Conservation (phyloP, 2,113 vertebrate genomes). For the Colossoma macropomum region DNA sequence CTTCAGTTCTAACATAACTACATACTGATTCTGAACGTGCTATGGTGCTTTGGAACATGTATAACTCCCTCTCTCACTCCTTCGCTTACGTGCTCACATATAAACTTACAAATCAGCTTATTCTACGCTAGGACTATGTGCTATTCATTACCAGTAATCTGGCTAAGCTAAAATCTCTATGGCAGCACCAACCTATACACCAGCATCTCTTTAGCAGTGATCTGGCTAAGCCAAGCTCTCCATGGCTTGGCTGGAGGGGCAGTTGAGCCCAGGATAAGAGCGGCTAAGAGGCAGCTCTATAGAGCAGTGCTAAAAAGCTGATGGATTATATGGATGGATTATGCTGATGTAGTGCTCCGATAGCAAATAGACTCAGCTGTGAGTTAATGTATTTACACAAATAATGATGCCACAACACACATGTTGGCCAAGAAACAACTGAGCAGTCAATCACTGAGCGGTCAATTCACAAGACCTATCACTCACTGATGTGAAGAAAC, state of each 20-base stretch:
- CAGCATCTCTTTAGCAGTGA: background rate
- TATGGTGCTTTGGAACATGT: background rate
- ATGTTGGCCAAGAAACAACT: background rate
- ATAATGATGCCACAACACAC: background rate
- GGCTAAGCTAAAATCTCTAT: background rate
- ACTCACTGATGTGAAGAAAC: no score
- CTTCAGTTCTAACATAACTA: no score
- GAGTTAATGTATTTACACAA: background rate
- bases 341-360: background rate
- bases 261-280: background rate
- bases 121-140: background rate
- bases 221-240: background rate
- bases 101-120: background rate
- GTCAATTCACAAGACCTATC: no score
- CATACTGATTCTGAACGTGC: background rate
- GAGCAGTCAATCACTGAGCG: background rate
- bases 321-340: background rate
- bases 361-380: background rate
- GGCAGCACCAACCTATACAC: background rate
- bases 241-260: background rate
- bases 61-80: background rate
- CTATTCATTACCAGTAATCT: background rate
- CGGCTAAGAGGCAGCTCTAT: background rate
- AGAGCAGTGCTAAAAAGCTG: constrained; percentile 12
- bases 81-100: background rate